These are phyloP conservation scores for Drosophila mauritiana DNA, from an alignment of 1,140 invertebrate species.

Conservation along the genomic window DNA sequence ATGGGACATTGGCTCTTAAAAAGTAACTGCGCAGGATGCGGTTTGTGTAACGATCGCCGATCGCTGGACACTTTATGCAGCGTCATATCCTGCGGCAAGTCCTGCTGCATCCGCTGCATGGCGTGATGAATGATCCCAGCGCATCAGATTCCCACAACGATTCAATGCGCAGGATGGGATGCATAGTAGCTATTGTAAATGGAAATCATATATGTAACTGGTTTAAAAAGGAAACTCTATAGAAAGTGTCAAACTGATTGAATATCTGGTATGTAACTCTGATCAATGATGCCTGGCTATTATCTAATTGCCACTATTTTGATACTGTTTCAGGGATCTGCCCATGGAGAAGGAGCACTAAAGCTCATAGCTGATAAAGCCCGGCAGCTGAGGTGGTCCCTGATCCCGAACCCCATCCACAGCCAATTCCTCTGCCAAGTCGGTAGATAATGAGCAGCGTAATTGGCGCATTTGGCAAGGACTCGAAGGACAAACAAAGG, in stretches of 20 bases:
- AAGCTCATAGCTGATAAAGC: conserved; percentile 1
- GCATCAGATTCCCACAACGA: conserved; percentile 48
- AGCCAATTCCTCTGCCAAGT: conserved; percentile 11
- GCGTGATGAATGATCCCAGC: conserved; percentile 60
- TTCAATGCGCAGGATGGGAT: not conserved
- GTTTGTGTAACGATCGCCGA: conserved; percentile 19
- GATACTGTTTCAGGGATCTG: not conserved
- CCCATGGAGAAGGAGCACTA: not conserved
- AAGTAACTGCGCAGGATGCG: conserved; percentile 30
- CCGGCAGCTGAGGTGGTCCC: conserved; percentile 2
- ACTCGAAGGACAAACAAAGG: conserved; percentile 45
- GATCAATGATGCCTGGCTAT: not conserved
- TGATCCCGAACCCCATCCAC: not conserved
- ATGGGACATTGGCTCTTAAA: conserved; percentile 5
- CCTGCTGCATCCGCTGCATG: conserved; percentile 24
- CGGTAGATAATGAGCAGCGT: conserved; percentile 55
- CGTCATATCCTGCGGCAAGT: conserved; percentile 68
- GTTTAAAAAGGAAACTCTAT: too few species aligned
- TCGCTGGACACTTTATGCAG: conserved; percentile 41
- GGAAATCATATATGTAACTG: not conserved
- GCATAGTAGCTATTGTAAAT: too few species aligned
- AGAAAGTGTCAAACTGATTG: too few species aligned
- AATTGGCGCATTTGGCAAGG: conserved; percentile 65
- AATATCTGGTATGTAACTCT: too few species aligned
- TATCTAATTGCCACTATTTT: not conserved